Conservation (phyloP, 53 echinoderm and acorn worm genomes). For the Arbacia lixula region DNA sequence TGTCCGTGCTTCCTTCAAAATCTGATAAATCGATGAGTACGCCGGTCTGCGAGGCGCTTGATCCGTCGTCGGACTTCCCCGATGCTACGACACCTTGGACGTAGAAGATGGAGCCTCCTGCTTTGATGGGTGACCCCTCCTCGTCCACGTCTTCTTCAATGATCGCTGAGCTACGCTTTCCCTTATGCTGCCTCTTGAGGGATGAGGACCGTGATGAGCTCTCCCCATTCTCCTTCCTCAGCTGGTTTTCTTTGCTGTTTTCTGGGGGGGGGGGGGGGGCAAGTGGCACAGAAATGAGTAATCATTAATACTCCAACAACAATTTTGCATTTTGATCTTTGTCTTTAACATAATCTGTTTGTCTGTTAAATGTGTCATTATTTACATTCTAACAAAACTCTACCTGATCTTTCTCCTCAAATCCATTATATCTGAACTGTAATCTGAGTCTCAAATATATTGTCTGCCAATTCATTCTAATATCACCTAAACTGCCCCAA, state of each 20-base stretch:
- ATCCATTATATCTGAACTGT: no score
- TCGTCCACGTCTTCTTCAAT: slow-evolving; percentile 11
- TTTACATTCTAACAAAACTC: no score
- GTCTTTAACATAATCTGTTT: no score
- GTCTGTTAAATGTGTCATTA: no score
- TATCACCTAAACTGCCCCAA: no score
- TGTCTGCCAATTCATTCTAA: no score
- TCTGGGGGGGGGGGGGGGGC: slow-evolving; percentile 2
- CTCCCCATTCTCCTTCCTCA: slow-evolving; percentile 18
- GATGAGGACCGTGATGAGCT: slow-evolving; percentile 51
- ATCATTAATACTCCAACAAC: neutral
- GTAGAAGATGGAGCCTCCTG: slow-evolving; percentile 43
- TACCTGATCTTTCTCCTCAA: no score
- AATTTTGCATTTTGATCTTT: no score
- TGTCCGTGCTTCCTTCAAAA: slow-evolving; percentile 20
- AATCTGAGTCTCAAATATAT: no score
- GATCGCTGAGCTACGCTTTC: slow-evolving; percentile 31
- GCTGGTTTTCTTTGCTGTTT: slow-evolving; percentile 58
- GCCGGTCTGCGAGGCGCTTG: slow-evolving; percentile 37
- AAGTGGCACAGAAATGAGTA: neutral
- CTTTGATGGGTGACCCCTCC: slow-evolving; percentile 21
- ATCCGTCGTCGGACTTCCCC: neutral
- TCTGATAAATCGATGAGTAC: slow-evolving; percentile 78
- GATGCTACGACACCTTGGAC: neutral
- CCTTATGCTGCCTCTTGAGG: slow-evolving; percentile 16